Evolutionary conservation across 2,888 invertebrate genomes (phyloP), one percentile per base, ranked within the genome.

Genomic region (Acleris literana): DNA sequence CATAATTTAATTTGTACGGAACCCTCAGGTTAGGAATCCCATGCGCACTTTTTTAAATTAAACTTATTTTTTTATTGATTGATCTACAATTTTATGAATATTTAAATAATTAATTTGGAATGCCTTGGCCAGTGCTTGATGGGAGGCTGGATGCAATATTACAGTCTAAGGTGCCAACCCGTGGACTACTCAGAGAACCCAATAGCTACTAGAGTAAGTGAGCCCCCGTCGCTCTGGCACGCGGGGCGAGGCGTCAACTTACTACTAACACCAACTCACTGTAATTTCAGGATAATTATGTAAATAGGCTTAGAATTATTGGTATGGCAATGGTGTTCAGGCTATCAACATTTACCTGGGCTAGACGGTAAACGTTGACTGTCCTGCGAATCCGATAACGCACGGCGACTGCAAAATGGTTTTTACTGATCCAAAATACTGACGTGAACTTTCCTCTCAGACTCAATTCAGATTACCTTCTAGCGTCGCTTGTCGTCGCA

Each of bases 91-190:
- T 39, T 11, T 33, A 33, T 33, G 11, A 33, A 33, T 39, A 39
- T 39, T 39, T 39, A 39, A 53, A 72, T 71, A 74, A 76, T 73
- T 78, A 77, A 81, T 84, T 85, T 84, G 70, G 78, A 82, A 79
- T 82, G 81, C 88, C 93, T 80, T 80, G 80, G 82, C 83, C 86
- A 97, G 97, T 95, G 96, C 92, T 94, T 96, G 94, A 96, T 96
- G 95, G 96, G 96, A 83, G 97, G 97, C 87, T 98, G 97, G 97
- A 96, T 96, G 94, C 94, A 95, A 84, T 95, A 97, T 84, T 98
- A 98, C 95, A 97, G 95, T 91, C 95, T 96, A 85, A 95, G 95
- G 84, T 98, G 98, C 94, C 97, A 98, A 93, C 97, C 97, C 69
- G 97, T 98, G 88, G 97, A 98, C 94, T 96, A 97, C 93, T 94